Base-by-base conservation (phyloP, 2,113 vertebrate species). In the Mastomys natalensis region DNA sequence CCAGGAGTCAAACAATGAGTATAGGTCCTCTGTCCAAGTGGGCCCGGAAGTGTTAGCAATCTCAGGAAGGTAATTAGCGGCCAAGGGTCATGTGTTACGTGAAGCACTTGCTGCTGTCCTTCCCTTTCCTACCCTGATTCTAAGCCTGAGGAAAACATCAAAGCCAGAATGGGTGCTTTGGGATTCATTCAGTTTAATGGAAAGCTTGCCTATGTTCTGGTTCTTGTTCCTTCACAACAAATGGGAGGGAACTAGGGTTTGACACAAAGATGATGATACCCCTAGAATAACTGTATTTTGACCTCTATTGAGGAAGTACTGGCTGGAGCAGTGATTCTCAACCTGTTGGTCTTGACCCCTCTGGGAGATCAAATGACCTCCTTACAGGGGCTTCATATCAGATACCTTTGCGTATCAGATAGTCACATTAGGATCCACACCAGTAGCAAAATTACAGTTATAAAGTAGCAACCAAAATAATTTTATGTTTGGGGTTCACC, bases 1-100 rank as follows among this genome's bases (percentile, higher is more conserved):
- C 90, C 34, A 89, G 19, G 43, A 64, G 60, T 43, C 31, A 51
- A 96, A 97, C 97, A 97, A 97, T 97, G 89, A 91, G 77, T n/a
- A 97, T n/a, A 97, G 95, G 87, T 72, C 51, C 62, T 81, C 9
- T 2, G 48, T 66, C 93, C 95, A 95, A 93, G 91, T 72, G 80
- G 77, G 89, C 31, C 96, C 76, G 95, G 97, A 98, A 97, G 96
- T 91, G 85, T 93, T 90, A 72, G 53, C 31, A 74, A 72, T 87
- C 96, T 90, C 90, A 53, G 90, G 92, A 94, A 93, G 81, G 77
- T 40, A 40, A 93, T 92, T 15, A 93, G 53, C 29, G 26, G 77
- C 64, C 72, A 91, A 81, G 91, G 45, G 45, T 48, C 89, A 45
- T 34, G 89, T 76, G 80, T 94, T 97, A 94, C 60, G 72, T 94